Percentiles rank a stretch among this genome's conserved stretches.
Conservation (phyloP, 2,888 invertebrate genomes). For the Tetranychus piercei region DNA sequence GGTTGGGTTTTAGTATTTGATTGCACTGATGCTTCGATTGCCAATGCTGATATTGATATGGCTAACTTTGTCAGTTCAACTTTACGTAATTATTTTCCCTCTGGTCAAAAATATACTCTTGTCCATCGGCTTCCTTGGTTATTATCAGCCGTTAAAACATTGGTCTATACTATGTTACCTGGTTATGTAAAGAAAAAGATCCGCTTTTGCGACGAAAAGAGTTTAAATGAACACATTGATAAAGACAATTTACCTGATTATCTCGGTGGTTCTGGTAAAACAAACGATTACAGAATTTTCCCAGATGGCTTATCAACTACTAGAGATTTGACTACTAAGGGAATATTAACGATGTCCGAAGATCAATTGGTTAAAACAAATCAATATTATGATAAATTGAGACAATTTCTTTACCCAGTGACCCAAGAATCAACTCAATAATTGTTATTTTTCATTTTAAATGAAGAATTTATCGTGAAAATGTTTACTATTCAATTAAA, state of each 20-base stretch:
- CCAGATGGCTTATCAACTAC: neutral
- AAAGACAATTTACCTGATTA: conserved; percentile 12
- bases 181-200: conserved; percentile 10
- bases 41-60: conserved; percentile 15
- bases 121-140: conserved; percentile 12
- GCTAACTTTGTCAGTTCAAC: conserved; percentile 8
- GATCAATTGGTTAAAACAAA: neutral
- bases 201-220: conserved; percentile 9
- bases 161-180: conserved; percentile 10
- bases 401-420: neutral
- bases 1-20: conserved; percentile 15
- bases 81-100: conserved; percentile 12
- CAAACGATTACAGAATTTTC: neutral
- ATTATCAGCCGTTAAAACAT: neutral
- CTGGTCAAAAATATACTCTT: conserved; percentile 13
- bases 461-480: too few species aligned
- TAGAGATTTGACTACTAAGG: neutral
- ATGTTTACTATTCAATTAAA: too few species aligned
- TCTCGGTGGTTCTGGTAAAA: neutral
- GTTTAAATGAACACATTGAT: conserved; percentile 5
- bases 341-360: neutral
- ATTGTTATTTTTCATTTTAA: too few species aligned
- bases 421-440: too few species aligned
- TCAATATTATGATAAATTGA: conserved; percentile 13
- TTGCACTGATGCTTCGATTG: conserved; percentile 10